These are phyloP conservation scores for Acrossocheilus wenchowensis DNA, from an alignment of 2,797 vertebrate genomes.

Conservation along the genomic window DNA sequence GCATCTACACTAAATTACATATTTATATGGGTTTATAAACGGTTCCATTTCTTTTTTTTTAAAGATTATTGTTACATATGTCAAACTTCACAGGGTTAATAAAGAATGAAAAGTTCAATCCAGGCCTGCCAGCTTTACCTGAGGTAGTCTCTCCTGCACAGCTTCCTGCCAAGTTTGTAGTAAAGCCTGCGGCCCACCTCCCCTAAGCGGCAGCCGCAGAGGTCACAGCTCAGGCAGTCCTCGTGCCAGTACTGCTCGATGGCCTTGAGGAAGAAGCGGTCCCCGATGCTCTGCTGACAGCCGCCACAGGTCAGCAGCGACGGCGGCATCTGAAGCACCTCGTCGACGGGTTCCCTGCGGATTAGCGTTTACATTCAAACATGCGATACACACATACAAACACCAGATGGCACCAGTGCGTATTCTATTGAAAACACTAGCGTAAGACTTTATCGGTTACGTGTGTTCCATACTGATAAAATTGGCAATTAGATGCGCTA, in stretches of 20 bases:
- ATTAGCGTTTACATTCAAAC: not conserved
- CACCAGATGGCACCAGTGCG: not conserved
- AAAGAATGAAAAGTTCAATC: not conserved
- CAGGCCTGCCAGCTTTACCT: slow-evolving; percentile 77
- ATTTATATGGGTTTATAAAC: not conserved
- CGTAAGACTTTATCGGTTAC: not conserved
- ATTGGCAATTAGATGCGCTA: not conserved
- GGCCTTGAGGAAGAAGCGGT: slow-evolving; percentile 98
- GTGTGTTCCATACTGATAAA: not conserved
- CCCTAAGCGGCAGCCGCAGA: slow-evolving; percentile 94
- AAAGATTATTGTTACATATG: too few species aligned
- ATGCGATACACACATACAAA: not conserved
- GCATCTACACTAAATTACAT: not conserved
- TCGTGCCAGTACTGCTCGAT: slow-evolving; percentile 99
- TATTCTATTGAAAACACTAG: not conserved
- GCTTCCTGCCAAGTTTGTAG: slow-evolving; percentile 95
- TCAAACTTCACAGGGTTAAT: not conserved
- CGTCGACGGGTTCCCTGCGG: slow-evolving; percentile 92
- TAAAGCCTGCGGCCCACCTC: slow-evolving; percentile 95
- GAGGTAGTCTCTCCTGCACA: slow-evolving; percentile 97
- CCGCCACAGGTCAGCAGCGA: slow-evolving; percentile 95
- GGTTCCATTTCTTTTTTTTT: too few species aligned
- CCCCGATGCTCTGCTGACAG: slow-evolving; percentile 98
- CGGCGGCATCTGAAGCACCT: slow-evolving; percentile 97
- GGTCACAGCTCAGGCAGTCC: slow-evolving; percentile 98